Evolutionary conservation across 2,113 vertebrate genomes (phyloP).

Genomic region (Copsychus sechellarum): DNA sequence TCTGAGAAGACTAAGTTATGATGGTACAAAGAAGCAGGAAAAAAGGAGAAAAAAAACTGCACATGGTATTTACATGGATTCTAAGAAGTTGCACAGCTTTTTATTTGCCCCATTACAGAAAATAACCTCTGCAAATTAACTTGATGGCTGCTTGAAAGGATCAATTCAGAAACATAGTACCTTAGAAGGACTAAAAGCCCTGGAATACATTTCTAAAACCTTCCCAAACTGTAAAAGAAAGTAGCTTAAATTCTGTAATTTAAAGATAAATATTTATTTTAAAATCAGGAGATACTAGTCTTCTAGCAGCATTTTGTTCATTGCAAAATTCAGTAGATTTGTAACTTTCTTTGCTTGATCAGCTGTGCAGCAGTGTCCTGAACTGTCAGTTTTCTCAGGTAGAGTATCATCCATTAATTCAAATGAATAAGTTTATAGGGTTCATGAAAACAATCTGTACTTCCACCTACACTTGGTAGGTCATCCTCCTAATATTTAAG

Average conservation of each 20-base stretch:
- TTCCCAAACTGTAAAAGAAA: neutral
- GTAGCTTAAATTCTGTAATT: neutral
- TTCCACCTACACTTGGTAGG: neutral
- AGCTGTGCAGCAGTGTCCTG: neutral
- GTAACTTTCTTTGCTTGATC: neutral
- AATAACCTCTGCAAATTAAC: neutral
- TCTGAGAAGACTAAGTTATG: neutral
- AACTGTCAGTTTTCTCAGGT: neutral
- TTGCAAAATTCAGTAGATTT: neutral
- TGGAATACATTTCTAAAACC: neutral
- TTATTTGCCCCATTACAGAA: neutral
- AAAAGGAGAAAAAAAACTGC: neutral
- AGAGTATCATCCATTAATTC: neutral
- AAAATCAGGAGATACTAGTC: neutral
- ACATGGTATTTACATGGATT: neutral
- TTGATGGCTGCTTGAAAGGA: neutral
- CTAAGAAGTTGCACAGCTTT: neutral
- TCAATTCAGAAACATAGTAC: neutral
- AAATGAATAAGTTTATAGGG: neutral
- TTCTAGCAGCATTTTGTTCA: neutral
- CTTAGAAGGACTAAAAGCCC: neutral
- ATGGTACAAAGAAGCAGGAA: conserved; percentile 1
- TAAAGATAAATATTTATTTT: neutral
- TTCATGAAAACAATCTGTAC: neutral
- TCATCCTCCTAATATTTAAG: neutral